These are phyloP conservation scores for Phlogophora meticulosa DNA, from an alignment of 2,888 invertebrate species.

Conservation along the genomic window DNA sequence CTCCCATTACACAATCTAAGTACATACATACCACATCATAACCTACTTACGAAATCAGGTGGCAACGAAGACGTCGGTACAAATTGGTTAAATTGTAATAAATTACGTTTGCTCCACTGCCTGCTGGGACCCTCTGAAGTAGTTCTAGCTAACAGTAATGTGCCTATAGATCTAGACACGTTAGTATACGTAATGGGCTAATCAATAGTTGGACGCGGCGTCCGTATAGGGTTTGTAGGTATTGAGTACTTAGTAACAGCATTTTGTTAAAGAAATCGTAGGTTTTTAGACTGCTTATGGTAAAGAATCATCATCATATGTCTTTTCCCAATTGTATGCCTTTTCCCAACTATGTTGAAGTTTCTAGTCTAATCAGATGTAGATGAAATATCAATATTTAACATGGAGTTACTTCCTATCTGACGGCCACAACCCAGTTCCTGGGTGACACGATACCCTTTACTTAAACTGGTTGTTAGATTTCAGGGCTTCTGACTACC, in stretches of 20 bases:
- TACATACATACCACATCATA: background rate
- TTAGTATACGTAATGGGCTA: background rate
- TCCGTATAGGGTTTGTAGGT: no score
- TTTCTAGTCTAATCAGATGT: no score
- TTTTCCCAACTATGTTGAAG: no score
- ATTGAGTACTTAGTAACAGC: background rate
- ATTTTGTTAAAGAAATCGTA: background rate
- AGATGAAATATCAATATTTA: no score
- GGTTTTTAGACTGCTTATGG: no score
- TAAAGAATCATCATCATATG: no score
- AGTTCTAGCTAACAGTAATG: conserved; percentile 8
- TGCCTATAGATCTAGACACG: conserved; percentile 1
- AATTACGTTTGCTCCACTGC: conserved; percentile 32
- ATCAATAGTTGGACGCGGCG: conserved; percentile 31
- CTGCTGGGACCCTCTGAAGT: conserved; percentile 27
- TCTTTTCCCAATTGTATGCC: no score
- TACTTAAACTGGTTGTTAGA: no score
- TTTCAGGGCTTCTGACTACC: no score
- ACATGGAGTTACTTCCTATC: no score
- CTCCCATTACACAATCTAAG: background rate
- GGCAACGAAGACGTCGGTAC: conserved; percentile 6
- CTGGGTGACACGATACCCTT: no score
- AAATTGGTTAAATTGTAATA: conserved; percentile 34
- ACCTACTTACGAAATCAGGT: conserved; percentile 9
- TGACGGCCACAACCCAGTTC: no score